These are phyloP conservation scores for Acyrthosiphon pisum DNA, from an alignment of 1,140 invertebrate genomes.

Conservation along the genomic window DNA sequence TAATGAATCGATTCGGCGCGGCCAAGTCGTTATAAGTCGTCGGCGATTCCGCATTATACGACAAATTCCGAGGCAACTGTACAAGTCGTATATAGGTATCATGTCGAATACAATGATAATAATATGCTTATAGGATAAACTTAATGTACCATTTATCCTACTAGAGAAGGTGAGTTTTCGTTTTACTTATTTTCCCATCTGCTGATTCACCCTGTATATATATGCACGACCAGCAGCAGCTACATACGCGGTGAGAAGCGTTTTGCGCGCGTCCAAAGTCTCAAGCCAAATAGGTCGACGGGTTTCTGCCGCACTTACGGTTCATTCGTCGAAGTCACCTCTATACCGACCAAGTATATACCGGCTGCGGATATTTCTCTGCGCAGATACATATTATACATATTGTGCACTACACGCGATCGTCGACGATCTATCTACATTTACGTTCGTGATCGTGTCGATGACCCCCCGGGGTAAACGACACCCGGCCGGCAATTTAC, in stretches of 20 bases:
- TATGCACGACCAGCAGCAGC: neutral
- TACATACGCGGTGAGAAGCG: neutral
- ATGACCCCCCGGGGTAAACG: slow-evolving; percentile 45
- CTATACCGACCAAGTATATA: too few species aligned
- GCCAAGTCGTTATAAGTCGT: neutral
- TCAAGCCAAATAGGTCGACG: slow-evolving; percentile 50
- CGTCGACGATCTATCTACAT: neutral
- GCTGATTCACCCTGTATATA: neutral
- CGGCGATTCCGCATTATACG: neutral
- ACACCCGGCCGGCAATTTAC: slow-evolving; percentile 37
- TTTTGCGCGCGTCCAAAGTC: neutral
- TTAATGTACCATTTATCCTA: neutral
- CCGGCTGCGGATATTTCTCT: neutral
- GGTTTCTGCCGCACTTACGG: slow-evolving; percentile 27
- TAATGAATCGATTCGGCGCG: neutral
- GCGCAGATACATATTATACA: neutral
- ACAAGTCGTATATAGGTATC: neutral
- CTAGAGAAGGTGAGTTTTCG: neutral
- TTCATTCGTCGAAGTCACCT: neutral
- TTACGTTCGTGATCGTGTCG: slow-evolving; percentile 24
- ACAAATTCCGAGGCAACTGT: neutral
- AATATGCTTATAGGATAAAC: neutral
- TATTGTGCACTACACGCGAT: neutral
- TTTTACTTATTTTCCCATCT: neutral
- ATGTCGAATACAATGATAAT: neutral